Conservation (phyloP, 2,113 vertebrate genomes). For the Alligator mississippiensis region DNA sequence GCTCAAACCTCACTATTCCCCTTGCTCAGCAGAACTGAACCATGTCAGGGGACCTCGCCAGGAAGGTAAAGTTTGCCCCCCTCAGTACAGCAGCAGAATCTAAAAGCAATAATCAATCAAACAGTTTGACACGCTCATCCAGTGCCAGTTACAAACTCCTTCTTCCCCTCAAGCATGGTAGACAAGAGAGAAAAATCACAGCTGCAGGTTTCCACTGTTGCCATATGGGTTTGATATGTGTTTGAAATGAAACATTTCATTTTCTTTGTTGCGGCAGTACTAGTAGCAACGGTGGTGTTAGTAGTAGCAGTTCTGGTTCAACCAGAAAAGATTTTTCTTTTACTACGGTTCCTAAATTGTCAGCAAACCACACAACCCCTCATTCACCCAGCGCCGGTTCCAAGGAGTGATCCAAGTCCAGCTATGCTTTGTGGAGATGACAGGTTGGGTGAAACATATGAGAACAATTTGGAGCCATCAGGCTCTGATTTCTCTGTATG, state of each 20-base stretch:
- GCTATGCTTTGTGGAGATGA: not conserved
- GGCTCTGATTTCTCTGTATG: not conserved
- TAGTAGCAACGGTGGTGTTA: too few relatives aligned
- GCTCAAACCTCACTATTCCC: not conserved
- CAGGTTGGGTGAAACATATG: not conserved
- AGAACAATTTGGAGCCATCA: not conserved
- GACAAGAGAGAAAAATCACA: not conserved
- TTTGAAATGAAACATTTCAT: not conserved
- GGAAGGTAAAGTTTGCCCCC: not conserved
- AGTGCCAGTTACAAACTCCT: not conserved
- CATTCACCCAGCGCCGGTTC: not conserved
- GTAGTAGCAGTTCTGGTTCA: not conserved
- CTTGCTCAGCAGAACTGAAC: not conserved
- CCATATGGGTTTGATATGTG: not conserved
- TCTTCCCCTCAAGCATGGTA: not conserved
- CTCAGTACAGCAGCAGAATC: not conserved
- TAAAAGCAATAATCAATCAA: not conserved
- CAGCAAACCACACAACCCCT: not conserved
- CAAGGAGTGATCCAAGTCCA: not conserved
- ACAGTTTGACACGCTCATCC: rapidly evolving
- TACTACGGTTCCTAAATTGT: not conserved
- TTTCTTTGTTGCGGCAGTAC: too few relatives aligned
- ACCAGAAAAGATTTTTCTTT: not conserved
- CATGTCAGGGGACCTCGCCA: rapidly evolving
- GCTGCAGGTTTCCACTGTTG: not conserved